Evolutionary conservation across 2,797 vertebrate species (phyloP), one percentile per base, ranked within the genome.

Genomic region (Avahi laniger): DNA sequence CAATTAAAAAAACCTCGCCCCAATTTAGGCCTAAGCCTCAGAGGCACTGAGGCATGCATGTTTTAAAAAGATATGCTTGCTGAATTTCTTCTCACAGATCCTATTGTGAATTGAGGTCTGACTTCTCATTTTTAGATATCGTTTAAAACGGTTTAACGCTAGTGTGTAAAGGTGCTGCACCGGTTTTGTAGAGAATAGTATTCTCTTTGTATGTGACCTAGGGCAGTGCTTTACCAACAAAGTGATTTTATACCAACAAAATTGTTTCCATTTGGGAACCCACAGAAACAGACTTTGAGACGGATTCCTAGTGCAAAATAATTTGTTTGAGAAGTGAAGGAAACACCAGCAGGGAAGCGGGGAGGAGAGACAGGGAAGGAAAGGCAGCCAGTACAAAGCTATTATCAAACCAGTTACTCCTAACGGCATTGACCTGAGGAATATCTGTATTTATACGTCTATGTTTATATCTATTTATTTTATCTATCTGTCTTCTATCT

Each of bases 21-120:
- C 35, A 84, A 2, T 87, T 90, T 48, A 90, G 5, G 22, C 26
- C 15, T 41, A 89, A 89, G n/a, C 18, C 24, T 63, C 6, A 12
- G 28, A 82, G 24, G 67, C 18, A 61, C 57, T 26, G 24, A 92
- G 50, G 54, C 52, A 33, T 57, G 63, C 28, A 11, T 85, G 9
- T 70, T 94, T 94, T 83, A 93, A 91, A 76, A 91, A 75, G 38
- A 59, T 30, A 54, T 50, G 5, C 78, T 82, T 35, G 28, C 8
- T 41, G 26, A 81, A 41, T 93, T 82, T 95, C 35, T 92, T 75
- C 63, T 97, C 80, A 54, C 5, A 76, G 78, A 87, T 75, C 33
- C 38, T 79, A 35, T 81, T 80, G 35, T 90, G 72, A 84, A 81
- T 91, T 94, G 84, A 95, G 82, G 8, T 95, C 48, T 89, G 70